These are phyloP conservation scores for Melangyna quadrimaculata DNA, from an alignment of 2,888 invertebrate genomes.

Conservation along the genomic window DNA sequence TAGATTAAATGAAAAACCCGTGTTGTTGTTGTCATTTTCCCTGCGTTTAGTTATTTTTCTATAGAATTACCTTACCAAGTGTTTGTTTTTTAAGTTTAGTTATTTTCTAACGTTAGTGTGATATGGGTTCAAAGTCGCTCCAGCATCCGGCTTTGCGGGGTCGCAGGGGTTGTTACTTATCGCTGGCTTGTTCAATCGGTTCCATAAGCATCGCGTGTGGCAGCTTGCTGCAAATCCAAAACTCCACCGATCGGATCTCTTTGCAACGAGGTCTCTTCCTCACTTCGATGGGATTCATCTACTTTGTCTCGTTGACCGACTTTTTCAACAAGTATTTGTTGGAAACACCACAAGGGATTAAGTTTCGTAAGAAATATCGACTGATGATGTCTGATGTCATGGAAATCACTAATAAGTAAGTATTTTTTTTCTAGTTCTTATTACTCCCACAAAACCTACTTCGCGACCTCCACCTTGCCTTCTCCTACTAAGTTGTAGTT, in stretches of 20 bases:
- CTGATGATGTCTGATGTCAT: slow-evolving; percentile 86
- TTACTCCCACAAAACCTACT: not conserved
- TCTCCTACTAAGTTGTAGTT: not conserved
- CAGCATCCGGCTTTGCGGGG: slow-evolving; percentile 73
- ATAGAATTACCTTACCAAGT: slow-evolving; percentile 25
- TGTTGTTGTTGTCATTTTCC: not conserved
- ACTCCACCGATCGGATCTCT: slow-evolving; percentile 83
- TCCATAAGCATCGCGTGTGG: slow-evolving; percentile 80
- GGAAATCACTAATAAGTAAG: slow-evolving; percentile 89
- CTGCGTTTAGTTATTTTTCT: not conserved
- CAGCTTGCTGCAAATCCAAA: slow-evolving; percentile 79
- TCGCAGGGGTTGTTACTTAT: slow-evolving; percentile 78
- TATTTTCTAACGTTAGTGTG: slow-evolving; percentile 14
- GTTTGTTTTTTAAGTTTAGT: slow-evolving; percentile 19
- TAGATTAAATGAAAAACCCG: slow-evolving; percentile 2
- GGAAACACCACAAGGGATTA: slow-evolving; percentile 84
- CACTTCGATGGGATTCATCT: slow-evolving; percentile 85
- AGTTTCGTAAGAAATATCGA: slow-evolving; percentile 85
- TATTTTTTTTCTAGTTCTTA: not conserved
- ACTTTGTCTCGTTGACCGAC: slow-evolving; percentile 86
- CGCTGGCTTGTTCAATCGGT: slow-evolving; percentile 80
- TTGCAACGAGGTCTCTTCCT: slow-evolving; percentile 84
- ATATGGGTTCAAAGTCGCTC: slow-evolving; percentile 70
- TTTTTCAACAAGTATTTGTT: slow-evolving; percentile 84
- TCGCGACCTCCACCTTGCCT: not conserved